A percentile compares a stretch with the other conserved stretches of the same genome.
phyloP scores from a whole-genome alignment of 2,888 invertebrate species.

The Drosophila pseudotakahashii region DNA sequence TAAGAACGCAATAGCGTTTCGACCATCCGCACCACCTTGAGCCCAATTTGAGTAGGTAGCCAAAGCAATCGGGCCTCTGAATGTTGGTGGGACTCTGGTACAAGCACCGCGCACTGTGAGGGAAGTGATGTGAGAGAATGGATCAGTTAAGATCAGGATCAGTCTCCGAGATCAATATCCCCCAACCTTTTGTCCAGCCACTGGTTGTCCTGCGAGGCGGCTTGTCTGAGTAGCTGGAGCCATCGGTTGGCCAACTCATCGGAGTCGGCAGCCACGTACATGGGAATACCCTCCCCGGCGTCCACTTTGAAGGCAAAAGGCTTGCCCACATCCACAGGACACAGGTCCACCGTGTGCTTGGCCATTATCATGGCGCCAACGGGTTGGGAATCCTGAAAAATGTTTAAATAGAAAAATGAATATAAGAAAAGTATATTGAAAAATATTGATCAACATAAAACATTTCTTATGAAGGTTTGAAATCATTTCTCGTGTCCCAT shows the following conservation, averaged over 20 bases:
- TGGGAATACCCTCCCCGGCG: conserved; percentile 88
- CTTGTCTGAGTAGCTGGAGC: conserved; percentile 91
- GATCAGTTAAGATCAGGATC: background rate
- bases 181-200: conserved; percentile 87
- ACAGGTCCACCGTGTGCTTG: conserved; percentile 90
- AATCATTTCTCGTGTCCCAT: no score
- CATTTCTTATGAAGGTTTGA: no score
- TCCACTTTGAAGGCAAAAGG: conserved; percentile 89
- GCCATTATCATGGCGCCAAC: conserved; percentile 95
- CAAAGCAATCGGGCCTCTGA: conserved; percentile 94
- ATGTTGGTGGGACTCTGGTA: conserved; percentile 92
- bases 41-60: conserved; percentile 94
- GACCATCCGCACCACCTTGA: conserved; percentile 96
- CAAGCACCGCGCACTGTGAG: conserved; percentile 89
- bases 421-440: no score
- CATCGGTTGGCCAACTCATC: conserved; percentile 90
- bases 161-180: conserved; percentile 35
- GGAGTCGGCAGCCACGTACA: conserved; percentile 92
- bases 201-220: conserved; percentile 89
- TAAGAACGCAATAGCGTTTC: conserved; percentile 95
- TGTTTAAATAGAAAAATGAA: background rate
- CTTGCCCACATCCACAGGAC: conserved; percentile 85
- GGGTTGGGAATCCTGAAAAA: conserved; percentile 91
- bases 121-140: conserved; percentile 37
- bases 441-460: no score